Base-by-base conservation (phyloP, 2,888 invertebrate species). In the Zhengitettix transpicula region DNA sequence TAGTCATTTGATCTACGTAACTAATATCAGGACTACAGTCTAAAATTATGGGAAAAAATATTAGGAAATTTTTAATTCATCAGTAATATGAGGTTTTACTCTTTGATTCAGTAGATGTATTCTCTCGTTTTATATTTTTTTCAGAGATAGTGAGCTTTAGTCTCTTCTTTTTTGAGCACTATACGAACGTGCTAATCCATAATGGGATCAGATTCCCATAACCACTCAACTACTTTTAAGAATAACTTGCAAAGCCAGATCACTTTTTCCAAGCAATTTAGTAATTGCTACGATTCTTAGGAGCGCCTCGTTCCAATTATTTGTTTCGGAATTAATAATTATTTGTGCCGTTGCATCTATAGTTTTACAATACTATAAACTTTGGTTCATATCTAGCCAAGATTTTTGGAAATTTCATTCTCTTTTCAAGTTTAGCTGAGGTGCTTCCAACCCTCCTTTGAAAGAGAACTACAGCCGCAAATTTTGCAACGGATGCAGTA, bases 321-420 rank as follows among this genome's bases (percentile, higher is more conserved):
- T 55, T 55, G 40, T 55, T 55, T 55, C 55, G 9, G 40, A 17
- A 55, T n/a, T n/a, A n/a, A n/a, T n/a, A n/a, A n/a, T n/a, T n/a
- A n/a, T n/a, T n/a, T n/a, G n/a, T n/a, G n/a, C n/a, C n/a, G n/a
- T n/a, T n/a, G 7, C 55, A 55, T 55, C 7, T 55, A 10, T 40
- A 55, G 10, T 52, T 55, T 28, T 28, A 55, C 55, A 55, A 7
- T 17, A 55, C 5, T 55, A 28, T 3, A 55, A 55, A 28, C 3
- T 42, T 55, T 40, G 40, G 55, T 10, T 55, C 55, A 55, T 55
- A 28, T 1, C 28, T 28, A 28, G 40, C 55, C 7, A 28, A 28
- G 40, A 55, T 28, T 55, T 54, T 17, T 59, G 54, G 52, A 51
- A 56, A 42, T 60, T 47, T 60, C 57, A 53, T 57, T n/a, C n/a